A percentile compares a stretch with the other conserved stretches of the same genome.
These are phyloP conservation scores for Empidonax traillii DNA, from an alignment of 2,113 vertebrate species.

Conservation along the genomic window DNA sequence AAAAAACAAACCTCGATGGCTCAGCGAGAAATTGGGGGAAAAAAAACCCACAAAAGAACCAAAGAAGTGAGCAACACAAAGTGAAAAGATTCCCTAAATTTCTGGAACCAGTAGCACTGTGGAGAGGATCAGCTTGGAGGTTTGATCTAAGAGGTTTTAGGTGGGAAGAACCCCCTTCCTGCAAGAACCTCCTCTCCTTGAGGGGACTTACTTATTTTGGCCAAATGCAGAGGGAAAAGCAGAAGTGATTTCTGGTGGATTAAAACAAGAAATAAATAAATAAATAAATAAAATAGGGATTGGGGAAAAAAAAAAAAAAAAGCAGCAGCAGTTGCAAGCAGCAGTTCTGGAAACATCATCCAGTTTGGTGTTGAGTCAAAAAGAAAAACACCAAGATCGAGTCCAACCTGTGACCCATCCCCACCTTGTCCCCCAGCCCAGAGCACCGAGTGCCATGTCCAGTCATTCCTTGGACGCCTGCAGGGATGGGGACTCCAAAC, in stretches of 20 bases:
- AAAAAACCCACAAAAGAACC: neutral
- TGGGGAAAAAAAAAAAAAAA: neutral
- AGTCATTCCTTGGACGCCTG: neutral
- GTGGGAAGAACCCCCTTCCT: neutral
- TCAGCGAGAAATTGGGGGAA: neutral
- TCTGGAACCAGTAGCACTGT: neutral
- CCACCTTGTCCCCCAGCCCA: neutral
- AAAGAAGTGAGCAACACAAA: neutral
- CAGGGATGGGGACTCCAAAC: neutral
- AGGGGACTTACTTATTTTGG: neutral
- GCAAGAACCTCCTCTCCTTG: neutral
- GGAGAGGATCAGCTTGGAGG: neutral
- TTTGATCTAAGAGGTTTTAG: neutral
- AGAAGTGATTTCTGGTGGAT: neutral
- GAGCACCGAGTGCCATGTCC: neutral
- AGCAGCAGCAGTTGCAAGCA: neutral
- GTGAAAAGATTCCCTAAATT: neutral
- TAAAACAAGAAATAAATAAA: neutral
- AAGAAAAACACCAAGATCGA: too few relatives aligned
- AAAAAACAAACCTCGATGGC: neutral
- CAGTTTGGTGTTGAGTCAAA: neutral
- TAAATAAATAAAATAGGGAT: neutral
- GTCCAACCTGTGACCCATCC: rapidly evolving
- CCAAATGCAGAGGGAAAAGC: neutral
- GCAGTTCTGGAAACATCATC: neutral